Conservation (phyloP, 2,797 vertebrate genomes). For the Podarcis siculus region DNA sequence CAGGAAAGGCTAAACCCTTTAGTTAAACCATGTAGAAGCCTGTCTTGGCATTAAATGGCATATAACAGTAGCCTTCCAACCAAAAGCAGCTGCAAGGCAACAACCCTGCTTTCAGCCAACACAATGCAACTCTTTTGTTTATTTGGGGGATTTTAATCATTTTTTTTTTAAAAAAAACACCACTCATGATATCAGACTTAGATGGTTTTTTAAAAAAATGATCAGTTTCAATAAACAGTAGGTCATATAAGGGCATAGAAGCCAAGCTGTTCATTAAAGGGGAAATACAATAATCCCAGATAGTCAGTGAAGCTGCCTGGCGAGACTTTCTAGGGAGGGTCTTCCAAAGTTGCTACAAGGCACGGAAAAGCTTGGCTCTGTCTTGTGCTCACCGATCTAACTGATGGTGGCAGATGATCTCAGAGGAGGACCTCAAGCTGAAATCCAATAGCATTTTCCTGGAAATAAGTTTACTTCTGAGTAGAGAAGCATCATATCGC, state of each 20-base stretch:
- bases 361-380: not conserved
- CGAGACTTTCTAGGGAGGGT: not conserved
- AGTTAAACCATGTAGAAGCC: not conserved
- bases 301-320: not conserved
- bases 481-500: no score
- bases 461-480: no score
- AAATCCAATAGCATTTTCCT: no score
- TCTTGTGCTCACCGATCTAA: not conserved
- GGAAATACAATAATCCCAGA: no score
- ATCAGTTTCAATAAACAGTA: not conserved
- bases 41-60: no score
- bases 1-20: constrained; percentile 34
- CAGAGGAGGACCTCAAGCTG: not conserved
- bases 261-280: not conserved
- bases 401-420: not conserved
- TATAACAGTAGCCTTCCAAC: not conserved
- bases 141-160: no score
- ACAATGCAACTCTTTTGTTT: not conserved
- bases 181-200: not conserved
- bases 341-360: not conserved
- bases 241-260: not conserved
- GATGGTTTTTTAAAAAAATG: not conserved
- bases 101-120: not conserved
- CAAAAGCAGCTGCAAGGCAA: not conserved
- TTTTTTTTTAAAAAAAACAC: not conserved